phyloP scores from a whole-genome alignment of 2,113 vertebrate species.

The Puntigrus tetrazona region DNA sequence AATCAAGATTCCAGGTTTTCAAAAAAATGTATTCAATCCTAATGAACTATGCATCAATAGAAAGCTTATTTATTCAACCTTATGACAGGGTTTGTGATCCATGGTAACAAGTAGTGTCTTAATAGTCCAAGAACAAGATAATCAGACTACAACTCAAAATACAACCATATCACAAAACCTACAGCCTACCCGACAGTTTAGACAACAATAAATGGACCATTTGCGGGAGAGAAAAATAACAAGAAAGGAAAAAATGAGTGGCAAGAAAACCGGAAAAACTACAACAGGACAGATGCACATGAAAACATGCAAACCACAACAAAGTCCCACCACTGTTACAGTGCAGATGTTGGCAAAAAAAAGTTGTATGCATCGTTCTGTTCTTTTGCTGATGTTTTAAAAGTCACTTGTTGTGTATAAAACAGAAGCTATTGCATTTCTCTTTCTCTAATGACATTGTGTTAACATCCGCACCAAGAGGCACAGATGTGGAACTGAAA shows the following conservation, averaged over 20 bases:
- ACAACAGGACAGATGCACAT: neutral
- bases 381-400: neutral
- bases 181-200: neutral
- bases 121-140: neutral
- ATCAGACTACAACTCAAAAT: neutral
- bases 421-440: neutral
- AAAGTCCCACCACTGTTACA: neutral
- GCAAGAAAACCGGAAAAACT: neutral
- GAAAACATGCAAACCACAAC: neutral
- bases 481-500: slow-evolving; percentile 31
- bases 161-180: neutral
- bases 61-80: neutral
- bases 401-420: neutral
- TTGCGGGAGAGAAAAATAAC: neutral
- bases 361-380: neutral
- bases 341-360: neutral
- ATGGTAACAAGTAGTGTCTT: neutral
- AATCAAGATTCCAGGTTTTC: too few species aligned
- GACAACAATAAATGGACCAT: neutral
- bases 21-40: too few species aligned
- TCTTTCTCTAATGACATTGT: neutral
- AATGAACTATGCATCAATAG: too few species aligned
- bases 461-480: neutral
- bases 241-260: neutral
- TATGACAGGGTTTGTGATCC: too few species aligned